Evolutionary conservation across 2,113 vertebrate genomes (phyloP).

Genomic region (Clinocottus analis): DNA sequence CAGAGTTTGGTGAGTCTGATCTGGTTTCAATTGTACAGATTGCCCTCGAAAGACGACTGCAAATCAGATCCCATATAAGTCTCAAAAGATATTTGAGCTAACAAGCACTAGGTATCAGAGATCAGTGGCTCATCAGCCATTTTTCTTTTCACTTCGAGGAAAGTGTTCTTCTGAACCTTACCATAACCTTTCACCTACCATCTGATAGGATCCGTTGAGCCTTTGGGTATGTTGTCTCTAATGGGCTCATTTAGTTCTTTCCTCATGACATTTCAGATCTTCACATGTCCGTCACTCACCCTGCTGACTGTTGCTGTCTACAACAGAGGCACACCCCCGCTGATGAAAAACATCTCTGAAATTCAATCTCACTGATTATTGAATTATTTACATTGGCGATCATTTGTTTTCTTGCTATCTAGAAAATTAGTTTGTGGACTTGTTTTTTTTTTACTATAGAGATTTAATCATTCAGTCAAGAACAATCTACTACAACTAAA

Average conservation of each 20-base stretch:
- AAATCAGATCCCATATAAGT: background rate
- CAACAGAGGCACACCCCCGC: conserved; percentile 2
- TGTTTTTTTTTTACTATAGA: background rate
- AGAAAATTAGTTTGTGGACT: too few species aligned
- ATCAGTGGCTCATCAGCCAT: conserved; percentile 3
- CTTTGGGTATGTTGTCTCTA: conserved; percentile 57
- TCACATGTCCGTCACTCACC: conserved; percentile 45
- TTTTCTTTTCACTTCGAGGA: conserved; percentile 17
- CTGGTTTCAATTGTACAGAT: conserved; percentile 10
- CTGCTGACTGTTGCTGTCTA: conserved; percentile 31
- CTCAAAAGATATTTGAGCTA: conserved; percentile 31
- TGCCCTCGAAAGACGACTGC: background rate
- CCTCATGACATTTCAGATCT: conserved; percentile 62
- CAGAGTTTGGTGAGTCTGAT: conserved; percentile 5
- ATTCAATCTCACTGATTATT: conserved; percentile 19
- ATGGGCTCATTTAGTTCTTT: conserved; percentile 63
- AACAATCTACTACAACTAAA: background rate
- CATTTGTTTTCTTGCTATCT: conserved; percentile 2
- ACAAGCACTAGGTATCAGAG: conserved; percentile 32
- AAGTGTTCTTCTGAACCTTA: conserved; percentile 56
- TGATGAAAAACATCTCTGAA: conserved; percentile 39
- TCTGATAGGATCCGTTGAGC: conserved; percentile 58
- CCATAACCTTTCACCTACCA: conserved; percentile 63
- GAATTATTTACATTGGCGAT: background rate
- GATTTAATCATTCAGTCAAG: background rate